Conservation (phyloP, 2,888 invertebrate species). For the Tribolium freemani region DNA sequence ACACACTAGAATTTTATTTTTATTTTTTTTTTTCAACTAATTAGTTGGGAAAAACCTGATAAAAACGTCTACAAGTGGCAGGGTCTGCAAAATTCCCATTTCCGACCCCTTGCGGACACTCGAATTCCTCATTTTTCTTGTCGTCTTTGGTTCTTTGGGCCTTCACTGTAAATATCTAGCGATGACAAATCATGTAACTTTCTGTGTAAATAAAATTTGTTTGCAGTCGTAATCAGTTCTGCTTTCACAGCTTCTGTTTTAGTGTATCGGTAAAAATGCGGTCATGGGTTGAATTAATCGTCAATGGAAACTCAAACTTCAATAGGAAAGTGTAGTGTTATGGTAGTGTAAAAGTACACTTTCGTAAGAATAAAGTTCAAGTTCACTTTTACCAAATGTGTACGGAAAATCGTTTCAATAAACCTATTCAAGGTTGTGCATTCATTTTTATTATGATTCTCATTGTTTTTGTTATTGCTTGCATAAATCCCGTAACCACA, state of each 20-base stretch:
- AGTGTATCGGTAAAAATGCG: constrained; percentile 18
- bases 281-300: constrained; percentile 23
- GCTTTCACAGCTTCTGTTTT: constrained; percentile 26
- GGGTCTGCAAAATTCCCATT: constrained; percentile 94
- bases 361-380: constrained; percentile 36
- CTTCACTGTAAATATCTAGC: constrained; percentile 63
- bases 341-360: constrained; percentile 23
- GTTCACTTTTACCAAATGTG: constrained; percentile 32
- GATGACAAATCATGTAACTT: constrained; percentile 48
- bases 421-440: background rate
- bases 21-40: background rate
- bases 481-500: constrained; percentile 23
- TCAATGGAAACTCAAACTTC: constrained; percentile 15
- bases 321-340: constrained; percentile 25
- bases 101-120: constrained; percentile 85
- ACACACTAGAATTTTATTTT: constrained; percentile 78
- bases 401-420: background rate
- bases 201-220: constrained; percentile 23
- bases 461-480: constrained; percentile 10
- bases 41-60: constrained; percentile 76
- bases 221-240: constrained; percentile 1
- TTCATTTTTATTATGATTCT: background rate
- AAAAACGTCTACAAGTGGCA: constrained; percentile 88
- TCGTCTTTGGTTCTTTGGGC: constrained; percentile 68
- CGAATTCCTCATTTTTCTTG: constrained; percentile 77